These are phyloP conservation scores for Rhopalosiphum nymphaeae DNA, from an alignment of 2,888 invertebrate genomes.

Conservation along the genomic window DNA sequence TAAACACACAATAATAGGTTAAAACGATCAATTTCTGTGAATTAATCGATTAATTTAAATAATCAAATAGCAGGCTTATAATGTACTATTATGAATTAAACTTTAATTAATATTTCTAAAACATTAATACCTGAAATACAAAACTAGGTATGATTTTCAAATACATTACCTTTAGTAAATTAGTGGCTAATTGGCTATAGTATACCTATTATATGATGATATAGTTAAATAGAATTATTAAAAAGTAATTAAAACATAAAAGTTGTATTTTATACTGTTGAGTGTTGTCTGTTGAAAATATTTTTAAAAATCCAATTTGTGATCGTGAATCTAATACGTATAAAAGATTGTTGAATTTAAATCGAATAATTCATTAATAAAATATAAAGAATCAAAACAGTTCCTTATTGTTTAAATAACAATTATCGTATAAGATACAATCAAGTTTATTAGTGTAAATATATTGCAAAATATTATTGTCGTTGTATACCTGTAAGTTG, in stretches of 20 bases:
- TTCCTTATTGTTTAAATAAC: conserved; percentile 31
- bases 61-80: neutral
- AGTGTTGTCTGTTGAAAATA: neutral
- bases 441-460: neutral
- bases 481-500: neutral
- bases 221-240: neutral
- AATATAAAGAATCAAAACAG: neutral
- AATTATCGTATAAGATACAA: neutral
- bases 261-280: neutral
- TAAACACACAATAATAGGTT: neutral
- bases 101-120: too few species aligned
- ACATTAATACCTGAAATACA: neutral
- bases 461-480: conserved; percentile 18
- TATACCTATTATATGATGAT: neutral
- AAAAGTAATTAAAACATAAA: neutral
- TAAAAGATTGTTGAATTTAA: neutral
- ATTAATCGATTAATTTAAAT: neutral
- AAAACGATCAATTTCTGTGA: neutral
- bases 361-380: conserved; percentile 9
- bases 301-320: neutral
- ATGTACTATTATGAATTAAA: too few species aligned
- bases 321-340: neutral
- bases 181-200: neutral
- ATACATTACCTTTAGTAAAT: neutral
- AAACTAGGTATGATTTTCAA: neutral